phyloP scores from a whole-genome alignment of 2,888 invertebrate genomes.

The Carcina quercana region DNA sequence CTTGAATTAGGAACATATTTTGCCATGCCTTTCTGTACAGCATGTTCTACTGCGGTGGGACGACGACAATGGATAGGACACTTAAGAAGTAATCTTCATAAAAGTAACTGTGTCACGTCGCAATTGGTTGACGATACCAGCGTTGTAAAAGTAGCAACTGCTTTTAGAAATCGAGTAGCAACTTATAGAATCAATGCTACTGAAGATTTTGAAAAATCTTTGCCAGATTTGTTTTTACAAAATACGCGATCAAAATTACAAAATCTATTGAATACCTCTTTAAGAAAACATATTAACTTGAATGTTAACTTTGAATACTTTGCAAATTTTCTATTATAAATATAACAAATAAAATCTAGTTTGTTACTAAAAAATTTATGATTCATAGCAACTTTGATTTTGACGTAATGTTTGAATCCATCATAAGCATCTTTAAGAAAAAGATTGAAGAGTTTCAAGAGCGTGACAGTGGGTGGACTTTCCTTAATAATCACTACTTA shows the following conservation, averaged over 20 bases:
- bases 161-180: constrained; percentile 3
- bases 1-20: neutral
- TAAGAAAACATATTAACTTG: neutral
- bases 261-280: neutral
- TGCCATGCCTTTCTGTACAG: neutral
- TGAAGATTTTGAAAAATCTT: neutral
- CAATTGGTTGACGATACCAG: neutral
- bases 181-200: neutral
- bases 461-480: constrained; percentile 2
- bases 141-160: constrained; percentile 1
- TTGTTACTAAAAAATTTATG: neutral
- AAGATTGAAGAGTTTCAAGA: constrained; percentile 2
- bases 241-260: neutral
- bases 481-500: neutral
- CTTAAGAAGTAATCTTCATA: constrained; percentile 2
- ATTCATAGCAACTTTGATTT: constrained; percentile 1
- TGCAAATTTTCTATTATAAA: neutral
- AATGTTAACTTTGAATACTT: constrained; percentile 2
- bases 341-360: constrained; percentile 4
- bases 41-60: neutral
- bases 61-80: neutral
- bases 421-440: neutral
- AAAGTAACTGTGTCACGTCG: neutral
- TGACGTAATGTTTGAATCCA: neutral
- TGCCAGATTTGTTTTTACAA: neutral